Base-by-base conservation (phyloP, 2,888 invertebrate species). In the Petrophora chlorosata region DNA sequence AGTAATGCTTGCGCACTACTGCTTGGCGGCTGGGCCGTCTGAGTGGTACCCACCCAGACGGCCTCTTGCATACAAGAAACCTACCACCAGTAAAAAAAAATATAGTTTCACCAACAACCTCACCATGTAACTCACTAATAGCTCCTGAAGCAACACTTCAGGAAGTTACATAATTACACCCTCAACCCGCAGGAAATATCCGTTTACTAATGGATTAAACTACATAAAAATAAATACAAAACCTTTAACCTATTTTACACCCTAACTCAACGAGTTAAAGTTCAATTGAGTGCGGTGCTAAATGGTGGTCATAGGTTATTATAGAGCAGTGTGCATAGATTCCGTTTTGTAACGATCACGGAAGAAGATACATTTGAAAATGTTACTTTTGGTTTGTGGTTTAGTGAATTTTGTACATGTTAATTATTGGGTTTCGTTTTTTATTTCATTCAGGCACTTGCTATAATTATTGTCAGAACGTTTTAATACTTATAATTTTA, bases 131-230 rank as follows among this genome's bases (percentile, higher is more conserved):
- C 17, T 30, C 35, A 12, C 33, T 13, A 33, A 42, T 22, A 32
- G 22, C 28, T 10, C 13, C 38, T 16, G 13, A 29, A 43, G 40
- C 14, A 45, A 35, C 35, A 15, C 50, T 51, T 38, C 43, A 39
- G 51, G 53, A 57, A 53, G 51, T 26, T 28, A 43, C 26, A 46
- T 54, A 52, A 57, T 46, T 52, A 43, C 39, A 39, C 51, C 45
- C 48, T 35, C 10, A n/a, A 26, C 30, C 15, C 19, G 5, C 36
- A 34, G 44, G 46, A 52, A 39, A 47, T 43, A 52, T 47, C 52
- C 43, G 16, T 35, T 45, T 45, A 41, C 50, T 52, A 52, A 52
- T 52, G 52, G 52, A 52, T 47, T 52, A 47, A 32, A 44, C 43
- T 35, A 14, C 28, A 43, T 13, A 41, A 43, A 49, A 49, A 39